Evolutionary conservation across 2,113 vertebrate species (phyloP).

Genomic region (Pampusana beccarii): DNA sequence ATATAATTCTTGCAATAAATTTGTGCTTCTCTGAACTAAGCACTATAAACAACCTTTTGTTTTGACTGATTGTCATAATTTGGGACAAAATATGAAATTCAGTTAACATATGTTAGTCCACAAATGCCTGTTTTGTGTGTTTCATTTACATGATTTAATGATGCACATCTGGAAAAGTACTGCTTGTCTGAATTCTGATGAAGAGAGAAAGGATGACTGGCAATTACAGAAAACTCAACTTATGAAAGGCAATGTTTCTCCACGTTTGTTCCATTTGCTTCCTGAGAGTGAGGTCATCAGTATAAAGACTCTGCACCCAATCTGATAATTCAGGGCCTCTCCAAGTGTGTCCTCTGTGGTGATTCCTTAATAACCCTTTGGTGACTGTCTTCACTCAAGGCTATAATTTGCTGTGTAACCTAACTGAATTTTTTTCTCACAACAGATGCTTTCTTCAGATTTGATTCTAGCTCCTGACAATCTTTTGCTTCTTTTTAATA

Average conservation of each 20-base stretch:
- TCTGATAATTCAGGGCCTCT: not conserved
- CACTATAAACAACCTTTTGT: not conserved
- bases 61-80: not conserved
- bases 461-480: not conserved
- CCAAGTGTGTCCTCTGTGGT: fast-evolving
- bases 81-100: not conserved
- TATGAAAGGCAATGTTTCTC: not conserved
- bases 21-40: not conserved
- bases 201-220: not conserved
- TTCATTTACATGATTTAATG: not conserved
- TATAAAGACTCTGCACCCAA: not conserved
- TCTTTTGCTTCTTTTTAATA: not conserved
- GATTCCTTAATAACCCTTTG: fast-evolving
- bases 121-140: not conserved
- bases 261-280: not conserved
- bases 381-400: not conserved
- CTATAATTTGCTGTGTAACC: not conserved
- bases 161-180: not conserved
- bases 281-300: fast-evolving
- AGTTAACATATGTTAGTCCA: not conserved
- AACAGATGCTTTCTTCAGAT: not conserved
- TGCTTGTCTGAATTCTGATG: not conserved
- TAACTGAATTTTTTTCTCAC: not conserved
- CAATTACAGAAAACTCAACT: not conserved
- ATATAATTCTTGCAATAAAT: not conserved